Evolutionary conservation across 2,888 invertebrate species (phyloP), one percentile per base, ranked within the genome.

Genomic region (Erpobdella octoculata): DNA sequence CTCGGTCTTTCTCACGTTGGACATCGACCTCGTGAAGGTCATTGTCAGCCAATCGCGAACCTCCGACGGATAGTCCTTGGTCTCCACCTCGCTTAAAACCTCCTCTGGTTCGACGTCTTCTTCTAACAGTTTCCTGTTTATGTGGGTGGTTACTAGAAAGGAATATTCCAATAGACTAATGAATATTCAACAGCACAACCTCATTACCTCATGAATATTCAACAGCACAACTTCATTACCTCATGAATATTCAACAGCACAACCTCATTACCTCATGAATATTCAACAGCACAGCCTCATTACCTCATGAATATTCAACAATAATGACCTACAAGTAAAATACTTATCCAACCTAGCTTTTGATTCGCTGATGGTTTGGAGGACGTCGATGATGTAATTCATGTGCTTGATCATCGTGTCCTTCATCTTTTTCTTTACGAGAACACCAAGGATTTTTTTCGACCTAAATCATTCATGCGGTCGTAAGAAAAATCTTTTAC

Each of bases 41-140:
- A 93, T 91, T 73, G 94, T 93, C 83, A 95, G 86, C 95, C 95
- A 95, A 84, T 95, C 94, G 77, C 94, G 88, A 59, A 74, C 71
- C 48, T 73, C 69, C 12, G 71, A 35, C 36, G 71, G 71, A 31
- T 59, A 37, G 25, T 62, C 46, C 48, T 72, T 61, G 15, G 68
- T 46, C 36, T 68, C 68, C 48, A 69, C 69, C n/a, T 69, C 69
- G 35, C 69, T 69, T 37, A 69, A 33, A 31, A 69, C 69, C 35
- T 69, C 69, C 25, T 69, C 69, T 6, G 69, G 58, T 69, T 69
- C 69, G 18, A 48, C 58, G 28, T 69, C 58, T 31, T 69, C 46
- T 5, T 48, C 58, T 37, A 69, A n/a, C n/a, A 69, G 31, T 37
- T 69, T 53, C 35, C 69, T 67, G 67, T n/a, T 53, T n/a, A 28